These are phyloP conservation scores for Byasa hedistus DNA, from an alignment of 2,888 invertebrate species.

Conservation along the genomic window DNA sequence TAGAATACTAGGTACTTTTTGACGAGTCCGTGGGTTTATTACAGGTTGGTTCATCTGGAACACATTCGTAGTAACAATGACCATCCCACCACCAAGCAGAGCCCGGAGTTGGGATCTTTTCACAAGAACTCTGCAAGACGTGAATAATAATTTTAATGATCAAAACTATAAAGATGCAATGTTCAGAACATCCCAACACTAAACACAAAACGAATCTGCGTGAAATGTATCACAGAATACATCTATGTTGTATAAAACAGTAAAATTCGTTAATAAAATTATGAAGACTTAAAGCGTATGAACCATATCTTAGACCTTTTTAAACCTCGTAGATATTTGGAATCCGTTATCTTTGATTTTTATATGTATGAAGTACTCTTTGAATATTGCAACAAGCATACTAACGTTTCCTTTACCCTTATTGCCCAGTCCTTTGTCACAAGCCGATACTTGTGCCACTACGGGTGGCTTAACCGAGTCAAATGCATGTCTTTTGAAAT, in stretches of 20 bases:
- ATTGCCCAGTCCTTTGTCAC: not conserved
- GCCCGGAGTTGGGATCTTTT: conserved; percentile 57
- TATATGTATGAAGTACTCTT: not conserved
- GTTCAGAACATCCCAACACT: not conserved
- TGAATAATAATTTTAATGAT: not conserved
- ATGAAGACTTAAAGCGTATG: not conserved
- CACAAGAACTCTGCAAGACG: conserved; percentile 48
- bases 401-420: not conserved
- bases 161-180: not conserved
- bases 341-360: too few species aligned
- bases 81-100: conserved; percentile 68
- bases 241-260: too few species aligned
- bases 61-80: conserved; percentile 57
- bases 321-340: too few species aligned
- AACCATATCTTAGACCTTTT: not conserved
- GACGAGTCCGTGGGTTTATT: not conserved
- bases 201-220: too few species aligned
- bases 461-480: conserved; percentile 63
- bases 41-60: conserved; percentile 28
- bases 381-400: not conserved
- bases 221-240: too few species aligned
- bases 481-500: conserved; percentile 47
- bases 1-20: not conserved
- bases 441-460: conserved; percentile 59
- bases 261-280: too few species aligned